These are phyloP conservation scores for Dicaeum eximium DNA, from an alignment of 2,113 vertebrate species.

Conservation along the genomic window DNA sequence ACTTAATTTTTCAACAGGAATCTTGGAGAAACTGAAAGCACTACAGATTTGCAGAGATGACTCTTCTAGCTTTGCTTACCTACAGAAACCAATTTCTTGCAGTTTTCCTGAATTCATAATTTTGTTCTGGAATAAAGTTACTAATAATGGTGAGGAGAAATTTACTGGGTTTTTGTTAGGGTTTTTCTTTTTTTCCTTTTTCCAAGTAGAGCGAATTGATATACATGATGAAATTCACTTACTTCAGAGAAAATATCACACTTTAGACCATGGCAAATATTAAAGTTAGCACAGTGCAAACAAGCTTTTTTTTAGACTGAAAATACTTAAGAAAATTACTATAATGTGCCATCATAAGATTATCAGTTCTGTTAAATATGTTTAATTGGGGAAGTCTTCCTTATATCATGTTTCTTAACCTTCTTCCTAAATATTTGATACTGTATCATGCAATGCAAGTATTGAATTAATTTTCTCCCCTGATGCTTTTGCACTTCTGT, in stretches of 20 bases:
- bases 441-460: not conserved
- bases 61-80: not conserved
- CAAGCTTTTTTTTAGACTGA: not conserved
- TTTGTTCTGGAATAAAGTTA: not conserved
- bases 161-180: rapidly evolving
- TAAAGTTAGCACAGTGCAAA: not conserved
- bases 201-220: not conserved
- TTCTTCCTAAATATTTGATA: not conserved
- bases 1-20: not conserved
- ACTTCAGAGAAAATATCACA: not conserved
- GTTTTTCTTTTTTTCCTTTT: not conserved
- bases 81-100: not conserved
- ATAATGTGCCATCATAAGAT: not conserved
- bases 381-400: not conserved
- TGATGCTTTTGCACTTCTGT: slow-evolving; percentile 27
- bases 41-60: not conserved
- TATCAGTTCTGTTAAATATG: not conserved
- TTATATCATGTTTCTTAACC: not conserved
- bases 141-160: not conserved
- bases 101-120: not conserved
- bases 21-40: not conserved
- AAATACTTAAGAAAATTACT: not conserved
- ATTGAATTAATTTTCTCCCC: slow-evolving; percentile 16
- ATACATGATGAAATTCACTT: not conserved
- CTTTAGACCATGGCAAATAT: not conserved